Evolutionary conservation across 2,888 invertebrate genomes (phyloP), one percentile per base, ranked within the genome.

Genomic region (Drosophila phalerata): DNA sequence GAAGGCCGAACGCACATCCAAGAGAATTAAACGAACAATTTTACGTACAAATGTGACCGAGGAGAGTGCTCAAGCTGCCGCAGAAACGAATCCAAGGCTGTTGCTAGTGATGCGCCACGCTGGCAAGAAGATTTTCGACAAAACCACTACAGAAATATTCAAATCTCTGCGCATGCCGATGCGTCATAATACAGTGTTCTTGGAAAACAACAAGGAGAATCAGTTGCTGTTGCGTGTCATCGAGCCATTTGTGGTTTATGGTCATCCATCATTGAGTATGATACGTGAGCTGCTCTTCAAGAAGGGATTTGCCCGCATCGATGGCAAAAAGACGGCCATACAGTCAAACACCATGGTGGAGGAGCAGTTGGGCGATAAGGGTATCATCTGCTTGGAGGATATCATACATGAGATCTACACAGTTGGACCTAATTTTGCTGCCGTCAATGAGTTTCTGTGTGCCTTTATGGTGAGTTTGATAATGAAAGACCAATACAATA

Each of bases 371-470:
- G 93, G 93, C 4, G 85, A 90, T 0, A 83, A 91, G 63, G 93
- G 93, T 11, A 89, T 93, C 0, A 92, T 93, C 52, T 93, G 93
- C 67, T 79, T 93, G 68, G 93, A 93, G 64, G 93, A 93, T 73
- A 91, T 93, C 19, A 92, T 93, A 10, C 93, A 93, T 64, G 93
- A 93, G 73, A 88, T 93, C 11, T 92, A 84, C 34, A 92, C 92
- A 6, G 92, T 92, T 11, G 93, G 93, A 0, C 84, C 91, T 0
- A 91, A 93, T 61, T 93, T 93, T 55, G 85, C 87, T 19, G 79
- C 82, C 1, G 92, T 92, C 1, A 90, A 77, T 3, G 69, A 88
- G 2, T 91, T 92, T 32, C 72, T 93, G 8, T 90, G 91, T 47
- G 67, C 92, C 3, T 93, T 93, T 77, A 71, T 77, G 92, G 94